Evolutionary conservation across 2,888 invertebrate genomes (phyloP), one percentile per base, ranked within the genome.

Genomic region (Drosophila longiperda): DNA sequence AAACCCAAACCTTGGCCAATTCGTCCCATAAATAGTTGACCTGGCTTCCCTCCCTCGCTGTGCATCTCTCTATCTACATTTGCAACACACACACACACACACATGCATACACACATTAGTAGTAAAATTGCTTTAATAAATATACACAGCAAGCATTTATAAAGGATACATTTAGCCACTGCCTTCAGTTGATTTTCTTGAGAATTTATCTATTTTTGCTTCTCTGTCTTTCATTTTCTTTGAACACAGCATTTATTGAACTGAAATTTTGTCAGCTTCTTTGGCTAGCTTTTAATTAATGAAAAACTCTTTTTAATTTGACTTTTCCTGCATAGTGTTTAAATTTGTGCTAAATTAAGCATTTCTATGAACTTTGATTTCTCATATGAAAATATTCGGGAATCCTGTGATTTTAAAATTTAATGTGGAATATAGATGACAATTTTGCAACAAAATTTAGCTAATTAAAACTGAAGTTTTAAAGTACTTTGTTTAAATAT

Each of bases 1-100:
- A 89, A 89, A 89, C 87, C 69, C 87, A 87, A 77, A 77, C 87
- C 83, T 59, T 52, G 45, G 29, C 11, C 66, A 50, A 66, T 61
- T 64, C 26, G 55, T 72, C 59, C 68, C 75, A 83, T 73, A 81
- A 80, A 83, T 87, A 73, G 66, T 80, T 79, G 75, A 78, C 76
- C 71, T 59, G 69, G 38, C 53, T 66, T 63, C 38, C 15, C 49
- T 34, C 11, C 29, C 23, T 34, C 52, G 36, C 58, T 74, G 66
- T 78, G 58, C 52, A 38, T 69, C 54, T 66, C 20, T 68, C 45
- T 53, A 57, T 66, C 63, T 70, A 60, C 67, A 75, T 66, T 69
- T 53, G 26, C 48, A 62, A 38, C n/a, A 55, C 20, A 40, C 36
- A 34, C 17, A 34, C 9, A 66, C 11, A 50, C 26, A 49, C 38